Conservation (phyloP, 2,797 vertebrate genomes). For the Gymnothorax reevesii region DNA sequence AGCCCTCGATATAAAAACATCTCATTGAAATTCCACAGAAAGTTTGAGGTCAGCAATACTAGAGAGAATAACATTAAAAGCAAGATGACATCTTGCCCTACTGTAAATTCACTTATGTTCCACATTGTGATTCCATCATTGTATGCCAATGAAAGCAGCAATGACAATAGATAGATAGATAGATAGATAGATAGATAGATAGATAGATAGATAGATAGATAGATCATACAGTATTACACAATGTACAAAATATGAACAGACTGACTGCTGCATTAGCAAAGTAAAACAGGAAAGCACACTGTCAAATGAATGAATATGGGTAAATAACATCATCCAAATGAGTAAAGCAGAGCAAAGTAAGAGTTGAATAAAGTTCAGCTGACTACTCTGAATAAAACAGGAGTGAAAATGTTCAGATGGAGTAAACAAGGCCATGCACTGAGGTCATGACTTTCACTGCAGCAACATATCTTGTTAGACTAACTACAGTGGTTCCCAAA, state of each 20-base stretch:
- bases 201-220: not conserved
- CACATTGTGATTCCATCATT: not conserved
- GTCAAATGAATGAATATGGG: not conserved
- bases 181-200: not conserved
- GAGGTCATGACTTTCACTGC: not conserved
- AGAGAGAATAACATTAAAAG: not conserved
- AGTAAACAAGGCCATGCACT: not conserved
- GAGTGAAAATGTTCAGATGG: not conserved
- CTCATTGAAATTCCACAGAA: not conserved
- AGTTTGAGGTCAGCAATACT: not conserved
- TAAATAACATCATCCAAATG: not conserved
- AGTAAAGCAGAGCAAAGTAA: not conserved
- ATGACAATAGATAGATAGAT: not conserved
- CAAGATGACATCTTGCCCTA: not conserved
- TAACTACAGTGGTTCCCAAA: not conserved
- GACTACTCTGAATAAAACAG: not conserved
- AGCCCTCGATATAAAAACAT: slow-evolving; percentile 6
- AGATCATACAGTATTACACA: not conserved
- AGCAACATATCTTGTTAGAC: not conserved
- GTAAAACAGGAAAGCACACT: not conserved
- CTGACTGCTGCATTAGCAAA: not conserved
- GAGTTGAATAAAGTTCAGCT: not conserved
- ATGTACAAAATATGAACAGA: not conserved
- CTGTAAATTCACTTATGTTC: slow-evolving; percentile 7
- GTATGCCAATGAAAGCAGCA: not conserved